Evolutionary conservation across 2,888 invertebrate genomes (phyloP), one percentile per base, ranked within the genome.

Genomic region (Pycnomerus fuliginosus): DNA sequence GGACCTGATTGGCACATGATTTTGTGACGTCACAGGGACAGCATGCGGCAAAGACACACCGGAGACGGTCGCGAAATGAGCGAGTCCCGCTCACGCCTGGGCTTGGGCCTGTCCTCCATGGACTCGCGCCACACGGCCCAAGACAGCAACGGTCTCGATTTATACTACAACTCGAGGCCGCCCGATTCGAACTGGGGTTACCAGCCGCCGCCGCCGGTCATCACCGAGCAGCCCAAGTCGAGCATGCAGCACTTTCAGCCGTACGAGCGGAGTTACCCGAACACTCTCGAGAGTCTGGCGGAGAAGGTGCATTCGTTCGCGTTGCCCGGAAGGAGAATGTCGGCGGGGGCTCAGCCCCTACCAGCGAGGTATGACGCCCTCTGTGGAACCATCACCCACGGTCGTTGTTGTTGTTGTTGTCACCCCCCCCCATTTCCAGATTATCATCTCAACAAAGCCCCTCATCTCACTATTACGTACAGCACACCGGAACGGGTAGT

Each of bases 241-340:
- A 74, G 77, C 49, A 79, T 83, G 41, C 88, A 90, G 54, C 84
- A 90, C 65, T 92, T 90, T 71, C 90, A 90, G 50, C 90, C 90
- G 3, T 93, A 91, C 71, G 91, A 92, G 67, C 80, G 91, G 50
- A 83, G 82, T 41, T 88, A 88, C 67, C 89, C 90, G 1, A 92
- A 92, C 68, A 93, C 93, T 1, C 72, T 93, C 55, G 93, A 93
- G 69, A 92, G 91, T 62, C 78, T 94, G 38, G 92, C 93, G 3
- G 93, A 94, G 70, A 92, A 92, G 74, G 92, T 93, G 40, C 93
- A 93, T 70, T 86, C 91, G 37, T 91, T 90, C 72, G 76, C 76
- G 2, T 74, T 80, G 46, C 70, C 71, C 44, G 70, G 72, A 44
- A 70, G 83, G 32, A 76, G 84, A 48, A 82, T 84, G 81, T 83